Base-by-base conservation (phyloP, 2,888 invertebrate genomes). In the Aelia acuminata region DNA sequence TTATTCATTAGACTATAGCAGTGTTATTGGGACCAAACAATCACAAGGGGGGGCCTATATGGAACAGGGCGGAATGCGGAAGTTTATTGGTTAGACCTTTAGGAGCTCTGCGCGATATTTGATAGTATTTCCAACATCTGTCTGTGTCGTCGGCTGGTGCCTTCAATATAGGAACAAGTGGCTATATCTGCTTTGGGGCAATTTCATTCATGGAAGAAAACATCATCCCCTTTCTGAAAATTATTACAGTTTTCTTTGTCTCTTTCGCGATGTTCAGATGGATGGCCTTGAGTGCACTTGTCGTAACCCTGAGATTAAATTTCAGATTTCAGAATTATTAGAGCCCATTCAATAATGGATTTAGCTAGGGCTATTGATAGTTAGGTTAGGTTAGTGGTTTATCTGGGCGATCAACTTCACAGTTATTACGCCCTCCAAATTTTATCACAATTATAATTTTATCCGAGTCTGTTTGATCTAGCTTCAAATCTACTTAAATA, bases 1-100 rank as follows among this genome's bases (percentile, higher is more conserved):
- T 85, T 85, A 85, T 85, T 85, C 85, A 85, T 39, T 39, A 85
- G 85, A 4, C 49, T 53, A 85, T 85, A n/a, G 53, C 85, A 53
- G 22, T 85, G 80, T 80, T 80, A 80, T 80, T 80, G 80, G n/a
- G 80, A 80, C 22, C 43, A 80, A 43, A n/a, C 43, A 80, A 47
- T 39, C 80, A n/a, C n/a, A 80, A 22, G 47, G 26, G 57, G 80
- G 80, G 5, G n/a, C 43, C n/a, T n/a, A 80, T 80, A 80, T 80
- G 43, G 43, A n/a, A 80, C 8, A 5, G 43, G 39, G n/a, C 4
- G 80, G 80, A 80, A 47, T 80, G 43, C 15, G n/a, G 43, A 47
- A 47, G 39, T 75, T 75, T 75, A 75, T 75, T 75, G 75, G 75
- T 35, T 35, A 75, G 80, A 13, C 80, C 43, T 70, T 70, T 70